phyloP scores from a whole-genome alignment of 2,888 invertebrate genomes.

The Cylindroiulus punctatus region DNA sequence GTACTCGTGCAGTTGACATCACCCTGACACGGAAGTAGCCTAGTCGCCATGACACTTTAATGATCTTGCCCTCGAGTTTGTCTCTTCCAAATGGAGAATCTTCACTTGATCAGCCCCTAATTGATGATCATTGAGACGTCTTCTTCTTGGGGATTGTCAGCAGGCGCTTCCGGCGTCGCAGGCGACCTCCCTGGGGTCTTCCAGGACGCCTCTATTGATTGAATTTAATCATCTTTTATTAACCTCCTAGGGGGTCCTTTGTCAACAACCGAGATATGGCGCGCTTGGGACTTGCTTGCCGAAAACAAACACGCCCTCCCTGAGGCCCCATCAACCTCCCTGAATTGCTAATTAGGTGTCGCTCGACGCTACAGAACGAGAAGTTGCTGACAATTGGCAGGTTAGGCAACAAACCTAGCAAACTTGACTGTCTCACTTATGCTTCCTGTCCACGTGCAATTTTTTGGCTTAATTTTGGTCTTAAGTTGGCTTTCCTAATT shows the following conservation, averaged over 20 bases:
- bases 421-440: too few species aligned
- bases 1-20: too few species aligned
- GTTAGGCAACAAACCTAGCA: too few species aligned
- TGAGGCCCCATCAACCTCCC: neutral
- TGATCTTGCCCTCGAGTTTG: neutral
- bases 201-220: neutral
- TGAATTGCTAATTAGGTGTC: constrained; percentile 1
- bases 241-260: neutral
- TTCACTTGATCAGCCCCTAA: neutral
- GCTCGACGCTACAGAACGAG: neutral
- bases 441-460: too few species aligned
- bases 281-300: neutral
- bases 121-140: neutral
- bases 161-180: neutral
- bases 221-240: constrained; percentile 1
- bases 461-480: too few species aligned
- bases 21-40: neutral
- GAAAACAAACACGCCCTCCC: neutral
- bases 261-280: neutral
- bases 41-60: neutral
- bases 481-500: too few species aligned
- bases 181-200: neutral
- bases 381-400: too few species aligned
- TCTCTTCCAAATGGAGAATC: neutral
- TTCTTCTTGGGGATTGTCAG: neutral